These are phyloP conservation scores for Eupleurogrammus muticus DNA, from an alignment of 2,797 vertebrate species.

Conservation along the genomic window DNA sequence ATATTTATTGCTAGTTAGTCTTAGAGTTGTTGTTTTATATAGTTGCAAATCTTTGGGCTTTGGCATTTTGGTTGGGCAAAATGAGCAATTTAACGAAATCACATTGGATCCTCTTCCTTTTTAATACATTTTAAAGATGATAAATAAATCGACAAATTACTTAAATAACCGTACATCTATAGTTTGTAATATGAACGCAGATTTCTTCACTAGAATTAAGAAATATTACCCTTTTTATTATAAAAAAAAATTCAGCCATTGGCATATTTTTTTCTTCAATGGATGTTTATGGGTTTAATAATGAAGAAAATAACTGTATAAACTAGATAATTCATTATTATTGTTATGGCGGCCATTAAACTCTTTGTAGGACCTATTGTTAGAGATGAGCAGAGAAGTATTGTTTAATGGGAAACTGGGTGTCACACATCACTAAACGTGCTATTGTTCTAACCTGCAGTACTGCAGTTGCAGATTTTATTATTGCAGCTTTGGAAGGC, in stretches of 20 bases:
- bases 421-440: neutral
- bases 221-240: neutral
- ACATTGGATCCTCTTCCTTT: too few relatives aligned
- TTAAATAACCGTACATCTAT: too few relatives aligned
- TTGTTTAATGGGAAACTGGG: neutral
- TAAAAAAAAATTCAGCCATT: neutral
- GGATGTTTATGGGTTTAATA: neutral
- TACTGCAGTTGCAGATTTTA: constrained; percentile 9
- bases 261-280: neutral
- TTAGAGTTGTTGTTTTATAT: neutral
- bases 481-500: neutral
- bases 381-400: neutral
- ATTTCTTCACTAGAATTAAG: too few relatives aligned
- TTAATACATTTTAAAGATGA: neutral
- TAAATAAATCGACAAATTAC: neutral
- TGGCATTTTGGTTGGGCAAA: neutral
- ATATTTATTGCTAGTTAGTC: constrained; percentile 41
- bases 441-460: constrained; percentile 11
- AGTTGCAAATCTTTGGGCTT: neutral
- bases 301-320: neutral
- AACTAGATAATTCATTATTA: neutral
- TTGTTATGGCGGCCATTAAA: neutral
- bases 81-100: neutral
- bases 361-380: neutral
- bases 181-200: too few relatives aligned